Evolutionary conservation across 2,113 vertebrate species (phyloP).

Genomic region (Clinocottus analis): DNA sequence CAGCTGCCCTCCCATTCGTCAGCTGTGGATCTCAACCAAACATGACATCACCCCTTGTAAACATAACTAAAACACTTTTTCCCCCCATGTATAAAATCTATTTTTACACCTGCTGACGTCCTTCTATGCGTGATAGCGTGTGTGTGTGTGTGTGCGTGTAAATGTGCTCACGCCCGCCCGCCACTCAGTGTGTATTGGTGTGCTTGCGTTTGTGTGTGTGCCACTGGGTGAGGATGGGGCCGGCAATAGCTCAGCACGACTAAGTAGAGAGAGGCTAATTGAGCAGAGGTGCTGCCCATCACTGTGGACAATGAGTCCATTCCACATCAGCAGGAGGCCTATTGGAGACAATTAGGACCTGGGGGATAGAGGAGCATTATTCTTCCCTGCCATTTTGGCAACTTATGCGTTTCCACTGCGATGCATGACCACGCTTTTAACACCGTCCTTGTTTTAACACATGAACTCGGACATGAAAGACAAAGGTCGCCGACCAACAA

Average conservation of each 20-base stretch:
- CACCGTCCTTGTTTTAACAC: slow-evolving; percentile 29
- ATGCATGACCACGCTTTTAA: slow-evolving; percentile 43
- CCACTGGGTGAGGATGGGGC: slow-evolving; percentile 20
- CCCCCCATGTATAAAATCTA: slow-evolving; percentile 68
- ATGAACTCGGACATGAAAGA: slow-evolving; percentile 3
- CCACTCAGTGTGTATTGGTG: slow-evolving; percentile 13
- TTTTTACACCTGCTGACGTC: slow-evolving; percentile 71
- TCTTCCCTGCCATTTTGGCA: slow-evolving; percentile 54
- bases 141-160: not conserved
- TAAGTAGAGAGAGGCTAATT: slow-evolving; percentile 62
- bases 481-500: slow-evolving; percentile 2
- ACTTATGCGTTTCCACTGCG: slow-evolving; percentile 52
- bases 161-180: not conserved
- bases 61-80: slow-evolving; percentile 57
- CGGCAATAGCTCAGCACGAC: slow-evolving; percentile 53
- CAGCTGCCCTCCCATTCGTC: slow-evolving; percentile 65
- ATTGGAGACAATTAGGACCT: slow-evolving; percentile 75
- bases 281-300: slow-evolving; percentile 64
- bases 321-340: slow-evolving; percentile 69
- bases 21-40: slow-evolving; percentile 70
- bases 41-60: slow-evolving; percentile 75
- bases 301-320: slow-evolving; percentile 73
- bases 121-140: slow-evolving; percentile 5
- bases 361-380: slow-evolving; percentile 59
- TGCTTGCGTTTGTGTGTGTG: not conserved